Evolutionary conservation across 2,888 invertebrate genomes (phyloP), one percentile per base, ranked within the genome.

Genomic region (Dryobota labecula): DNA sequence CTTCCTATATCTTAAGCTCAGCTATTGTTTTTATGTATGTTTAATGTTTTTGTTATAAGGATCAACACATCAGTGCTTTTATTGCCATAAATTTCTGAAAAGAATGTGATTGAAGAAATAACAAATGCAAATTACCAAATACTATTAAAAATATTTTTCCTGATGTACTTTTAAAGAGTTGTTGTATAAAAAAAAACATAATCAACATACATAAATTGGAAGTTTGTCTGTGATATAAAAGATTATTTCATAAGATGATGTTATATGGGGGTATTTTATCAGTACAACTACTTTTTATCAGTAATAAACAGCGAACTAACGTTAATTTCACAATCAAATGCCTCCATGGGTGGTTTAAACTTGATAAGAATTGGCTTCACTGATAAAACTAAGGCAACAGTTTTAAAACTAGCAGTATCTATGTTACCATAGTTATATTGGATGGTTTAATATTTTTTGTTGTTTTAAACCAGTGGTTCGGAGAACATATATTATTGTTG

Each of bases 361-460:
- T 57, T 62, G 79, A 78, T 78, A 78, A 79, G 65, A 65, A 65
- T 79, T 79, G 4, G 33, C 24, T 79, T 49, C 36, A 38, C 56
- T 60, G 36, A 53, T 58, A 49, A 47, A 58, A 45, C 3, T 38
- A 54, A 70, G 7, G 36, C 30, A 65, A 49, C 13, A 24, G 11
- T 38, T 73, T 36, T 38, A 45, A 43, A 49, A 20, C 1, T 36
- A 27, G 8, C 30, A 20, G 8, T 45, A 18, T 0, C 2, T 13
- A 49, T 24, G 38, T 13, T 13, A 38, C 38, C 5, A 33, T 33
- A 33, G 5, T 41, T n/a, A 41, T 38, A 56, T 64, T n/a, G 6
- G 5, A n/a, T 41, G 4, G 45, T 33, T 36, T 36, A 15, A 13
- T 63, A 30, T n/a, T 18, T 36, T 33, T 33, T n/a, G 11, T 36